Percentiles rank a stretch among this genome's conserved stretches.
Evolutionary conservation across 2,113 vertebrate genomes (phyloP).

Genomic region (Leptodactylus fuscus): DNA sequence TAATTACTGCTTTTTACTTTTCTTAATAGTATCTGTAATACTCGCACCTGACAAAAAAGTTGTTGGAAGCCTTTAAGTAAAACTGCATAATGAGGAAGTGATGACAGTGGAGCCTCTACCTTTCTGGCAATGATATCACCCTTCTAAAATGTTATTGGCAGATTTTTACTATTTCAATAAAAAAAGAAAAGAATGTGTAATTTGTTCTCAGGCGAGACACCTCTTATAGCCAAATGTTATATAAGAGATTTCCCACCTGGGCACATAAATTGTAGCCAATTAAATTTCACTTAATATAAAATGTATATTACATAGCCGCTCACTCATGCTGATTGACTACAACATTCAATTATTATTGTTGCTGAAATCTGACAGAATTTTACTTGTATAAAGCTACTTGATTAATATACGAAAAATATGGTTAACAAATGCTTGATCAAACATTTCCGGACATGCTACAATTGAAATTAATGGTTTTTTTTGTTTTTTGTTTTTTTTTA

Average conservation of each 20-base stretch:
- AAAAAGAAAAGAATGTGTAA: slow-evolving; percentile 35
- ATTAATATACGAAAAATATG: neutral
- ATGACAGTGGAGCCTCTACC: slow-evolving; percentile 30
- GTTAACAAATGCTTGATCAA: neutral
- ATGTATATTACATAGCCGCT: slow-evolving; percentile 26
- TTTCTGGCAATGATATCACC: slow-evolving; percentile 23
- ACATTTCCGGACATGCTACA: no score
- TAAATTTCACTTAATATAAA: slow-evolving; percentile 12
- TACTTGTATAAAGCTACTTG: neutral
- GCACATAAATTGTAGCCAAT: slow-evolving; percentile 23
- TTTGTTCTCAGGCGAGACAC: slow-evolving; percentile 37
- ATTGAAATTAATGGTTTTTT: neutral
- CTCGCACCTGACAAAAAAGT: slow-evolving; percentile 42
- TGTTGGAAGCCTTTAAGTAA: slow-evolving; percentile 35
- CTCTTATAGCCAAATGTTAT: slow-evolving; percentile 21
- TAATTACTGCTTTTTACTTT: slow-evolving; percentile 44
- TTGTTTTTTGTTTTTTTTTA: no score
- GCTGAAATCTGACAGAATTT: neutral
- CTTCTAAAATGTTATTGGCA: slow-evolving; percentile 30
- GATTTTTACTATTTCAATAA: slow-evolving; percentile 49
- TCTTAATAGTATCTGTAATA: slow-evolving; percentile 18
- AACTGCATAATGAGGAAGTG: slow-evolving; percentile 41
- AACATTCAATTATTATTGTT: neutral
- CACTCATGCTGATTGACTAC: slow-evolving; percentile 3
- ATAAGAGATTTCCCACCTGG: slow-evolving; percentile 32